Conservation (phyloP, 1,140 invertebrate species). For the Chironomus tepperi region DNA sequence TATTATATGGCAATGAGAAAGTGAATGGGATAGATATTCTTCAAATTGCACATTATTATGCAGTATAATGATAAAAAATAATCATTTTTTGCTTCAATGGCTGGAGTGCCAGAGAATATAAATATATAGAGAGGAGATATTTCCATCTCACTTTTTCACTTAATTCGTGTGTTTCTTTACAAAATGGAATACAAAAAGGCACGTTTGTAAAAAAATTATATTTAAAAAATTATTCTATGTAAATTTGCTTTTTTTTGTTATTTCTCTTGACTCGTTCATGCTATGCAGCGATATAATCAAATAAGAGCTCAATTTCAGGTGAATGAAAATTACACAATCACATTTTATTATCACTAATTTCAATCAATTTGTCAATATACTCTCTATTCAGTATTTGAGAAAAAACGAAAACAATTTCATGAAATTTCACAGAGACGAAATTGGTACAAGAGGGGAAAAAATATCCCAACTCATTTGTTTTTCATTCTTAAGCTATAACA, state of each 20-base stretch:
- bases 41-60: constrained; percentile 13
- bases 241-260: background rate
- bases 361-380: constrained; percentile 5
- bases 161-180: background rate
- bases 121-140: too few species aligned
- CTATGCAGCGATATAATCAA: background rate
- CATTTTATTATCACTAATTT: constrained; percentile 15
- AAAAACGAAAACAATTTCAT: background rate
- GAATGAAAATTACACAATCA: background rate
- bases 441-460: background rate
- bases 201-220: background rate
- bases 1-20: background rate
- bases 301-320: constrained; percentile 10
- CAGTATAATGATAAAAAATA: constrained; percentile 15
- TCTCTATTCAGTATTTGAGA: background rate
- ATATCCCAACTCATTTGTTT: background rate
- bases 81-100: constrained; percentile 13
- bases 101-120: too few species aligned
- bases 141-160: too few species aligned
- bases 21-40: background rate
- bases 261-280: background rate
- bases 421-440: too few species aligned
- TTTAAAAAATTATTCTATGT: background rate
- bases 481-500: too few species aligned
- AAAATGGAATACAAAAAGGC: constrained; percentile 8